Base-by-base conservation (phyloP, 2,888 invertebrate genomes). In the Elmis aenea region DNA sequence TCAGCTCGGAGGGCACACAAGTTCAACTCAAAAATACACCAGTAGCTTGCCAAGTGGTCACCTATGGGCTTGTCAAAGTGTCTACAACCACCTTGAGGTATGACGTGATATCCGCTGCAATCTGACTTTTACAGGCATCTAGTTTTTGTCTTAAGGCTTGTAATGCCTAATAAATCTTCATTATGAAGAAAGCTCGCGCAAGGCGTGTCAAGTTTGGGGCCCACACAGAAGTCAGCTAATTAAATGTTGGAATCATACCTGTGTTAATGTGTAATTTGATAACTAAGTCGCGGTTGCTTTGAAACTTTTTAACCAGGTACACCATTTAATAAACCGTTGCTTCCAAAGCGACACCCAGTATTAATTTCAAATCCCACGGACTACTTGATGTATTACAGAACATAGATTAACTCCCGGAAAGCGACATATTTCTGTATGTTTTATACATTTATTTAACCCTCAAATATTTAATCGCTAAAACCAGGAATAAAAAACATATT, bases 191-290 rank as follows among this genome's bases (percentile, higher is more conserved):
- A 48, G 55, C 51, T 50, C 52, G 48, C 45, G 42, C 43, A 48
- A 52, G 56, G 58, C 56, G 55, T 57, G 49, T 38, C 52, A 39
- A 42, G 48, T 48, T 34, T 18, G 24, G 42, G 44, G 45, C 48
- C 47, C 61, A 59, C 58, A 55, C 54, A 56, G 50, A 46, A 54
- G 51, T 55, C 52, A 51, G 44, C 52, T 57, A 57, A 57, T 59
- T 58, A 57, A 61, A 55, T 53, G 50, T 50, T 39, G 48, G 51
- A 52, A 54, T 51, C 52, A 48, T 56, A 53, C 50, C 50, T 50
- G 55, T 53, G 56, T 57, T 58, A 58, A 60, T 58, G 55, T 52
- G 55, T 58, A 58, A 60, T 61, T 61, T 57, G 57, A 58, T 58
- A 56, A 61, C 58, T 58, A 57, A 51, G 47, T 46, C 42, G 55